A percentile compares a stretch with the other conserved stretches of the same genome.
Conservation (phyloP, 2,888 invertebrate species). For the Eupithecia tripunctaria region DNA sequence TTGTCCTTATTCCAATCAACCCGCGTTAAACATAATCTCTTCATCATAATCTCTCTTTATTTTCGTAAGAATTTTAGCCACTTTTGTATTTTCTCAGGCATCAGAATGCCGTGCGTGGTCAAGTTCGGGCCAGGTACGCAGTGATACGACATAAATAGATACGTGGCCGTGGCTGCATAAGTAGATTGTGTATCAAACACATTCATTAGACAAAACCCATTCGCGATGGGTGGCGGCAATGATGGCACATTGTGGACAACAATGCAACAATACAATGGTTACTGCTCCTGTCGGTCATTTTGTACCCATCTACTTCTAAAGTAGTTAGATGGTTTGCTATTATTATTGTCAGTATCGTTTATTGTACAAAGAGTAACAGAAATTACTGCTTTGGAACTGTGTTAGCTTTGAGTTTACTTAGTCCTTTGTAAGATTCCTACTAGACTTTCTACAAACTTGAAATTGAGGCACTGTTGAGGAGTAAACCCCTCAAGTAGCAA, state of each 20-base stretch:
- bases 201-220: conserved; percentile 27
- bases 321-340: not conserved
- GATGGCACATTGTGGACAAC: conserved; percentile 37
- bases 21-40: not conserved
- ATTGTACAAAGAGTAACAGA: not conserved
- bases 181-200: conserved; percentile 20
- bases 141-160: conserved; percentile 17
- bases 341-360: not conserved
- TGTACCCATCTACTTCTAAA: conserved; percentile 20
- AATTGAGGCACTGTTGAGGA: not conserved
- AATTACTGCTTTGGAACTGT: not conserved
- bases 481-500: not conserved
- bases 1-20: too few relatives aligned
- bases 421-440: not conserved
- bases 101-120: not conserved
- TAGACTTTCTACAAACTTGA: not conserved
- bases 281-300: conserved; percentile 23
- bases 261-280: conserved; percentile 35
- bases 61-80: not conserved
- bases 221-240: conserved; percentile 32
- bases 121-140: conserved; percentile 17
- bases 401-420: not conserved
- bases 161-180: not conserved
- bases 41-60: not conserved
- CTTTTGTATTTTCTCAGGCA: not conserved